Conservation (phyloP, 2,113 vertebrate genomes). For the Jacana jacana region DNA sequence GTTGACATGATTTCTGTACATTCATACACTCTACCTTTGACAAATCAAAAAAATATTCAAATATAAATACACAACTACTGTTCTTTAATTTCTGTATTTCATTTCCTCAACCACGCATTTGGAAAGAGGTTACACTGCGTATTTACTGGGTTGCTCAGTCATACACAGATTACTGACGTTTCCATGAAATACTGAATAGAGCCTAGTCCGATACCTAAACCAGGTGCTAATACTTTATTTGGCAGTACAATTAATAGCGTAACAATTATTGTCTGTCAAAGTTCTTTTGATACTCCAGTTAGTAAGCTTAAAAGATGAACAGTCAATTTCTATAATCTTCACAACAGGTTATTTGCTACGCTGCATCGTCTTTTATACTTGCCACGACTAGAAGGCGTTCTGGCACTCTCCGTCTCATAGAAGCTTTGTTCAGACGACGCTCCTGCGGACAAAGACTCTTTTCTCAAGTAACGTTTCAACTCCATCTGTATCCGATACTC, state of each 20-base stretch:
- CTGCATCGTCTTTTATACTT: conserved; percentile 14
- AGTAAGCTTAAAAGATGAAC: background rate
- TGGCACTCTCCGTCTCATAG: conserved; percentile 89
- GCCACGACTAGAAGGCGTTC: conserved; percentile 94
- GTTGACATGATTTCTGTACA: background rate
- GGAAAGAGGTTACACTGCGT: background rate
- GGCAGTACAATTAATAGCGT: background rate
- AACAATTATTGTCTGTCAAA: background rate
- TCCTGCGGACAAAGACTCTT: conserved; percentile 81
- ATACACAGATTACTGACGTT: background rate
- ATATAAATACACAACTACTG: background rate
- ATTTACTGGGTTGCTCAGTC: background rate
- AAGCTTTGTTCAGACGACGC: conserved; percentile 85
- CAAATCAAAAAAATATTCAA: background rate
- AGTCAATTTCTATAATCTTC: background rate
- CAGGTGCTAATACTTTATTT: background rate
- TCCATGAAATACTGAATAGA: background rate
- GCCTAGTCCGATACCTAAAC: background rate
- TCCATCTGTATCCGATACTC: conserved; percentile 97
- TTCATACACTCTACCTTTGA: background rate
- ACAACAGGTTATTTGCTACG: background rate
- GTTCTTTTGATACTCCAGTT: background rate
- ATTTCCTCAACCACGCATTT: background rate
- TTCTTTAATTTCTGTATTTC: background rate
- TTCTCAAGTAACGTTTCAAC: conserved; percentile 89